Evolutionary conservation across 1,140 invertebrate species (phyloP), one percentile per base, ranked within the genome.

Genomic region (Euura lappo): DNA sequence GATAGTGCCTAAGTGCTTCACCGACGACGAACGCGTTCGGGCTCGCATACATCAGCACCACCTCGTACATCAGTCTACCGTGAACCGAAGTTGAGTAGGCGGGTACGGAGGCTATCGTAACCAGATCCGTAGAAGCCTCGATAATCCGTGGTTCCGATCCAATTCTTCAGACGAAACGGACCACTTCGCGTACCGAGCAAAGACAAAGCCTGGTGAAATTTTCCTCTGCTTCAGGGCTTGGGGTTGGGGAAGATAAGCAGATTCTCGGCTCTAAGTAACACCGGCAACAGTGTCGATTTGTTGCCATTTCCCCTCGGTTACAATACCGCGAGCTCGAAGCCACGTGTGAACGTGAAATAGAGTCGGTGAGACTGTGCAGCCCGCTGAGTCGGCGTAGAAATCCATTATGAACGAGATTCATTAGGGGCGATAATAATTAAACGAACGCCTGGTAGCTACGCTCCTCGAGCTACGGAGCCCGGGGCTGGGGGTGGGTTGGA

Each of bases 391-490:
- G 77, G 70, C 77, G 75, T 71, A 78, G 80, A 81, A 81, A 81
- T 81, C 78, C 80, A 81, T 81, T 81, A 81, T 76, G 73, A 71
- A 72, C 65, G 77, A 81, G 78, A 79, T 81, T 81, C 80, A 81
- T 81, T 81, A 81, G 79, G 72, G 73, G 71, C 67, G 80, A 81
- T 81, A 81, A 79, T 81, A 80, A 80, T 77, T 75, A 80, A 81
- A 81, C 74, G 80, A 81, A 81, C 80, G 80, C 78, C 79, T 72
- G 74, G 74, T 75, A 28, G 10, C 8, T 60, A 60, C 51, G 3
- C 51, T 8, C 6, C 51, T 8, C 51, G 51, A 28, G 28, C 28
- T 28, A 0, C 28, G 28, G 28, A 28, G 28, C 0, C 28, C 28
- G 28, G 28, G 28, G 28, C 28, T 28, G 28, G 28, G 28, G 28